A percentile compares a stretch with the other conserved stretches of the same genome.
phyloP scores from a whole-genome alignment of 2,888 invertebrate genomes.

The Danaus chrysippus region DNA sequence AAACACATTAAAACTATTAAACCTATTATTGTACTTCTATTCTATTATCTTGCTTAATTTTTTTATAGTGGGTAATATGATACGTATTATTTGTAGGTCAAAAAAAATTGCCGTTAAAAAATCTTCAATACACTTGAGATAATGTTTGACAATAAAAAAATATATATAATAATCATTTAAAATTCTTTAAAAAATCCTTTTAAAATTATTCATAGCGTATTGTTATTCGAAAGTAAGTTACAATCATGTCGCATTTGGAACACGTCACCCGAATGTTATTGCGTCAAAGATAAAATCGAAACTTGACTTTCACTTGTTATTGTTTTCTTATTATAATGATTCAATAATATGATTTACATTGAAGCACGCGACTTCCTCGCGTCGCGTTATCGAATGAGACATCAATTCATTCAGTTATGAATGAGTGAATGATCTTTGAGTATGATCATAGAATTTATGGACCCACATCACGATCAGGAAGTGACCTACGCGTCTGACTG shows the following conservation, averaged over 20 bases:
- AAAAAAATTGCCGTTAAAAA: too few relatives aligned
- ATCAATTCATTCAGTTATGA: not conserved
- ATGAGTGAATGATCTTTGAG: not conserved
- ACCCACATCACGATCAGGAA: slow-evolving; percentile 33
- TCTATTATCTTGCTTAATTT: too few relatives aligned
- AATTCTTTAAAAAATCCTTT: not conserved
- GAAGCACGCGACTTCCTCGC: slow-evolving; percentile 42
- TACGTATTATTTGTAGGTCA: too few relatives aligned
- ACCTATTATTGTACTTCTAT: too few relatives aligned
- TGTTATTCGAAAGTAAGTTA: slow-evolving; percentile 20
- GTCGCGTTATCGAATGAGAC: slow-evolving; percentile 25
- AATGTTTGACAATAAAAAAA: too few relatives aligned
- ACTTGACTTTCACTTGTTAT: slow-evolving; percentile 27
- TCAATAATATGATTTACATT: slow-evolving; percentile 15
- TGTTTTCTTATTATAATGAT: slow-evolving; percentile 21
- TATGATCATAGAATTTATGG: not conserved
- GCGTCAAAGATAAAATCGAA: slow-evolving; percentile 21
- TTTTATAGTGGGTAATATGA: too few relatives aligned
- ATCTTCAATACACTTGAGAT: too few relatives aligned
- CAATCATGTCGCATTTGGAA: slow-evolving; percentile 14
- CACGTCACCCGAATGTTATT: slow-evolving; percentile 18
- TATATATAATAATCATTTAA: not conserved
- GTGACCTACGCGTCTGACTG: slow-evolving; percentile 33
- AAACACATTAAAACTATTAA: too few relatives aligned
- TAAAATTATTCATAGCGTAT: not conserved